A percentile compares a stretch with the other conserved stretches of the same genome.
phyloP scores from a whole-genome alignment of 2,113 vertebrate genomes.

The Hippocampus zosterae region DNA sequence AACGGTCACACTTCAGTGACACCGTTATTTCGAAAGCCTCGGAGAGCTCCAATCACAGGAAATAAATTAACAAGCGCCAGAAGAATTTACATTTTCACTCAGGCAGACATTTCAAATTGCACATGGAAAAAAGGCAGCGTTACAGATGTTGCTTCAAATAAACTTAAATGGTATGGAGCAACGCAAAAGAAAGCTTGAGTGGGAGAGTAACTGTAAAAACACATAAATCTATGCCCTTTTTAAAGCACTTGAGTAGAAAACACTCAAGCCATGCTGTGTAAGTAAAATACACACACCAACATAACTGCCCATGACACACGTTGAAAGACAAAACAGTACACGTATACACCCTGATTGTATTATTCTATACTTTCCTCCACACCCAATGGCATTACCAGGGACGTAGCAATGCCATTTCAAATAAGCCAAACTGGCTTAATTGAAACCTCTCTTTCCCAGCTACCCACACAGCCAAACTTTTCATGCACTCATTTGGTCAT shows the following conservation, averaged over 20 bases:
- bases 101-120: constrained; percentile 64
- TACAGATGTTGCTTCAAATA: constrained; percentile 47
- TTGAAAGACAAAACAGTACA: constrained; percentile 15
- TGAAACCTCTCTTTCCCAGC: constrained; percentile 8
- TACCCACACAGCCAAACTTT: constrained; percentile 19
- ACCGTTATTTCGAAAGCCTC: constrained; percentile 35
- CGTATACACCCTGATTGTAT: constrained; percentile 21
- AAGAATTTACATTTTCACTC: constrained; percentile 59
- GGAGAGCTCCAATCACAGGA: constrained; percentile 39
- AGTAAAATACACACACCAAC: constrained; percentile 1
- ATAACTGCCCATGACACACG: constrained; percentile 9
- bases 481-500: constrained; percentile 14
- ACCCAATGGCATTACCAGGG: constrained; percentile 7
- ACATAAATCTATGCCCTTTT: constrained; percentile 43
- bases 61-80: constrained; percentile 60
- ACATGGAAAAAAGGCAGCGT: constrained; percentile 60
- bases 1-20: constrained; percentile 30
- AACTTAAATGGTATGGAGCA: constrained; percentile 25
- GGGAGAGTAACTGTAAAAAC: constrained; percentile 20
- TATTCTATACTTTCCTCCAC: constrained; percentile 31
- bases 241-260: constrained; percentile 34
- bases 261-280: constrained; percentile 7
- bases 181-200: constrained; percentile 24
- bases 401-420: constrained; percentile 10
- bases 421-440: constrained; percentile 6